Conservation (phyloP, 2,113 vertebrate species). For the Oriolus oriolus region DNA sequence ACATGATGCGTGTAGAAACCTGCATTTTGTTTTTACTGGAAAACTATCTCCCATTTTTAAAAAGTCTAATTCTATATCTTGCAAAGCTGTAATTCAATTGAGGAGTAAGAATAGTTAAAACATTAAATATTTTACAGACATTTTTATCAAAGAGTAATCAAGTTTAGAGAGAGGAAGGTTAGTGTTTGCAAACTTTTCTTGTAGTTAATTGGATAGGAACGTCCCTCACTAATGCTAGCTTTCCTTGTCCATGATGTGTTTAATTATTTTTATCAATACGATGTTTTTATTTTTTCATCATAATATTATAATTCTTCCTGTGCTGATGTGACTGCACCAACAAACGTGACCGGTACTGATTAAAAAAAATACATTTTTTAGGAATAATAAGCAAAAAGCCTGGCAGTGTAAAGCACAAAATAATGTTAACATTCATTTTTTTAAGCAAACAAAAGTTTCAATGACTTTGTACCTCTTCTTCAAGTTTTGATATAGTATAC, state of each 20-base stretch:
- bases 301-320: not conserved
- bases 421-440: not conserved
- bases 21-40: not conserved
- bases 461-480: not conserved
- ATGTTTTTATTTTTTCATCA: not conserved
- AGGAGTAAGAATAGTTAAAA: not conserved
- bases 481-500: not conserved
- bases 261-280: not conserved
- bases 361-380: not conserved
- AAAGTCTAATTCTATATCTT: not conserved
- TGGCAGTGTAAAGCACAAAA: not conserved
- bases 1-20: not conserved
- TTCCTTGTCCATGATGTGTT: not conserved
- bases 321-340: not conserved
- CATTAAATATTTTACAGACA: not conserved
- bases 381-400: not conserved
- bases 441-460: not conserved
- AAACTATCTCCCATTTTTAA: fast-evolving
- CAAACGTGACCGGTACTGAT: not conserved
- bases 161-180: not conserved
- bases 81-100: not conserved
- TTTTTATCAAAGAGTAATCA: not conserved
- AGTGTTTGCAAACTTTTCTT: not conserved
- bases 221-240: not conserved
- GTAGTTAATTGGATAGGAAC: not conserved